Base-by-base conservation (phyloP, 2,113 vertebrate genomes). In the Odocoileus hemionus region DNA sequence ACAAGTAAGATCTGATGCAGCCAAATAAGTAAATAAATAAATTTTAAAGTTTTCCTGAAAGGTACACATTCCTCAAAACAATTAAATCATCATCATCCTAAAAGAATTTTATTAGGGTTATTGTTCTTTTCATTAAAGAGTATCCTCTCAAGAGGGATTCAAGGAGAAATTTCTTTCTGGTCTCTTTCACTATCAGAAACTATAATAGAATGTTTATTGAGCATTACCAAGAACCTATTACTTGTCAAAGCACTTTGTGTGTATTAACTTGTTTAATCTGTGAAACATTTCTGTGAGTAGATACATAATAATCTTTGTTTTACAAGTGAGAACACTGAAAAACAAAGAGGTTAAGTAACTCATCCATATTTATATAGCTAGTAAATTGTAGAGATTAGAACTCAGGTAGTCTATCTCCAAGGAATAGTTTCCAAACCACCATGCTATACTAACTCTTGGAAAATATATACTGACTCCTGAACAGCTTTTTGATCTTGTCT, bases 111-210 rank as follows among this genome's bases (percentile, higher is more conserved):
- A 21, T 92, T 36, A 76, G 33, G 33, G 7, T 94, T 33, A 43
- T 15, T 79, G 21, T 50, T 67, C 21, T 96, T 83, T 93, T 67
- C 57, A 84, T 84, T 70, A 96, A 96, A 76, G 6, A 67, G 14
- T 54, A 70, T 80, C 23, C 64, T 79, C 60, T 95, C 89, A 91
- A 76, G 94, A 50, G 6, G 21, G 28, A 93, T 89, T 47, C 39
- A 70, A 88, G 26, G 36, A 82, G 58, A 96, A 94, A 84, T 80
- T 92, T 96, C n/a, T 78, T 89, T 97, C 78, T 93, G 50, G 50
- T 67, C 60, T 95, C 43, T 45, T 45, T 45, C 82, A 76, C 54
- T 78, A 88, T 83, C 86, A 93, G 57, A 96, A 96, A 67, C 74
- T 15, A 80, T 85, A 83, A 70, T 33, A 88, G 91, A 96, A 45